Evolutionary conservation across 2,113 vertebrate species (phyloP), one percentile per base, ranked within the genome.

Genomic region (Lanius collurio): DNA sequence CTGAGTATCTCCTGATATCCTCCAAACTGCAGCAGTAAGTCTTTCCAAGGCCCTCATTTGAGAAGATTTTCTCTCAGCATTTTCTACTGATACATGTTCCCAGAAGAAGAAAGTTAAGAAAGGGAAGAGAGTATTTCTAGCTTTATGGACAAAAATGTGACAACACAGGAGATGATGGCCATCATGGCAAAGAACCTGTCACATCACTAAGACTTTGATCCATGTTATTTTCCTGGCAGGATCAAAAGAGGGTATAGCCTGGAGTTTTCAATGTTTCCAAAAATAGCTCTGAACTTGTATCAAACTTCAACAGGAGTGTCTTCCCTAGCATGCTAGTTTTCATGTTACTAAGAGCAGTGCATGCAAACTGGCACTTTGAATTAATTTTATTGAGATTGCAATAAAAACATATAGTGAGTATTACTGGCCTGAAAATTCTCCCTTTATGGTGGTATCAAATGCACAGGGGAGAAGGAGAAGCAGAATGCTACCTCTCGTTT

Each of bases 351-450:
- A 80, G 20, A 83, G 10, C 20, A 62, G 15, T 4, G 9, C 3
- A 33, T 78, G 3, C 22, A 60, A 37, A 64, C 2, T 6, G 26
- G 26, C 13, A 69, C 33, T 69, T 87, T 24, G 17, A 68, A 67
- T 50, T 50, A 19, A 52, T 52, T 81, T 62, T 42, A 67, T 14
- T 87, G 37, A 63, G 15, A n/a, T 5, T 64, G 35, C 13, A 77
- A 57, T 42, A 59, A 64, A 77, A 89, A 42, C 4, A 35, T 30
- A 33, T 1, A 22, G 5, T 2, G 3, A 76, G 5, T 7, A n/a
- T 7, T 53, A 4, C 11, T 0, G 0, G 14, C 76, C 11, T 0
- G 0, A 22, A 79, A 37, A 69, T 65, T 70, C 15, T 79, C 27
- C 44, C 53, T 65, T 79, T 31, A 4, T 15, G 12, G 23, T 47